Conservation (phyloP, 2,797 vertebrate genomes). For the Aphelocoma californica region DNA sequence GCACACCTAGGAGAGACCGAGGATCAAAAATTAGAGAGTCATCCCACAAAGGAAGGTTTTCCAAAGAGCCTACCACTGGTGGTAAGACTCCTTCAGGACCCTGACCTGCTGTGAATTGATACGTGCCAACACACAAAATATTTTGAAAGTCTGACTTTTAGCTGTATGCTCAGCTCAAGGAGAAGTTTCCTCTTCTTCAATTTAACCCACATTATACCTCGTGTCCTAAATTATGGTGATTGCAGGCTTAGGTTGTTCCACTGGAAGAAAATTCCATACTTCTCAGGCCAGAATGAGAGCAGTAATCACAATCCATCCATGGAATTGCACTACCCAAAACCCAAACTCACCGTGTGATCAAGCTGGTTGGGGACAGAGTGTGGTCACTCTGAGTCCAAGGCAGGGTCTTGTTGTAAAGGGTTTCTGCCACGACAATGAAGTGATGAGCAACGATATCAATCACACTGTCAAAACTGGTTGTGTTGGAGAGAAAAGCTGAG, state of each 20-base stretch:
- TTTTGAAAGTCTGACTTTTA: background rate
- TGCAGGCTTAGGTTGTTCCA: background rate
- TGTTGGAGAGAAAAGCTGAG: background rate
- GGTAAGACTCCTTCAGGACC: background rate
- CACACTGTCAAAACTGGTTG: background rate
- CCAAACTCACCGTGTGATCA: constrained; percentile 73
- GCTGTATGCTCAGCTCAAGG: background rate
- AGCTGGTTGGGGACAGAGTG: constrained; percentile 54
- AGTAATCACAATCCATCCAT: background rate
- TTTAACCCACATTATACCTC: background rate
- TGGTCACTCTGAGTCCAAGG: constrained; percentile 43
- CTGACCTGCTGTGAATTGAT: background rate
- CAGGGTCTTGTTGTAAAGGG: constrained; percentile 21
- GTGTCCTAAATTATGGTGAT: background rate
- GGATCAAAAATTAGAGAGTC: background rate
- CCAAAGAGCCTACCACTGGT: background rate
- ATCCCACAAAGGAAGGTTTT: background rate
- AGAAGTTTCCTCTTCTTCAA: background rate
- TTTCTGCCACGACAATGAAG: constrained; percentile 35
- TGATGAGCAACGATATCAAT: background rate
- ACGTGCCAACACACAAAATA: background rate
- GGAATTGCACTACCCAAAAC: background rate
- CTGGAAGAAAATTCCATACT: background rate
- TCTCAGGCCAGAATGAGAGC: background rate
- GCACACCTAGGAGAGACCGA: background rate